Base-by-base conservation (phyloP, 2,888 invertebrate genomes). In the Zhuqinia jingwanae region DNA sequence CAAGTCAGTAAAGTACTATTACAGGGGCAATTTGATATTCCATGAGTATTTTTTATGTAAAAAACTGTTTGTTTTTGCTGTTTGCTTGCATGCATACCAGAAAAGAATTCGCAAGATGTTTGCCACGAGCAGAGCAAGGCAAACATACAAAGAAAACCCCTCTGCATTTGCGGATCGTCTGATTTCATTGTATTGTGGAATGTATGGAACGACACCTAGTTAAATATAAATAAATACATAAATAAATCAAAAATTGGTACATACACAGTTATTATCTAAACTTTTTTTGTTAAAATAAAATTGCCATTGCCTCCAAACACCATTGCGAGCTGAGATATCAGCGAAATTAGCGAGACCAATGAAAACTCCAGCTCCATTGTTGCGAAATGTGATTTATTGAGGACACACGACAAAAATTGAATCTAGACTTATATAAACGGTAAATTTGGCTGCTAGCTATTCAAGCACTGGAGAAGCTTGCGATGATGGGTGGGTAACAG, bases 21-120 rank as follows among this genome's bases (percentile, higher is more conserved):
- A 36, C 15, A n/a, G 47, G 47, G 47, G 70, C 70, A 47, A 70
- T 20, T 10, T 70, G 70, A 70, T 0, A 47, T 20, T 45, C 0
- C 15, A 25, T 47, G 36, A 36, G 36, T 8, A 6, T 36, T 8
- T 36, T 36, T 36, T 36, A 36, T 36, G 68, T 13, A 36, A 73
- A 82, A 47, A 53, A 47, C 45, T 22, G 45, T 20, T 47, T 45
- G 10, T n/a, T 70, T 10, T 8, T 15, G 1, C 0, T 25, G 17
- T 22, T 70, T 25, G 42, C n/a, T n/a, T n/a, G n/a, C n/a, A n/a
- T n/a, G 0, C 95, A 94, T 94, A 99, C 99, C 99, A 99, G 94
- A 99, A 99, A 92, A 99, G 94, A 92, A 99, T 99, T 92, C 99
- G 95, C 89, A 99, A 94, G 81, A 97, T 98, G 93, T 99, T 99